Conservation (phyloP, 37 sponge, comb jelly and placozoan species). For the Tethya wilhelma region DNA sequence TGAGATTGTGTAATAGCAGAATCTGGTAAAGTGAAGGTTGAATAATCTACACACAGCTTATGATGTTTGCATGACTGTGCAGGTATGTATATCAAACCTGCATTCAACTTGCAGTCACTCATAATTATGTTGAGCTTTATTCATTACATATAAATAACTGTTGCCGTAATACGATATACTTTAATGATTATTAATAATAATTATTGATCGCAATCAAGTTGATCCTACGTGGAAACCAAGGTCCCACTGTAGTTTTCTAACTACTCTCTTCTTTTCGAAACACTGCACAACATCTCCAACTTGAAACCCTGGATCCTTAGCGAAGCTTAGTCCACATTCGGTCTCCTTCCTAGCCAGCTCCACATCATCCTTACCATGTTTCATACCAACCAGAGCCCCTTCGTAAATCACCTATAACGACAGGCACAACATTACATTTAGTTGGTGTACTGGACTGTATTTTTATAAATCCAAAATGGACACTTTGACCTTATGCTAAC, state of each 20-base stretch:
- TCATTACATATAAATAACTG: background rate
- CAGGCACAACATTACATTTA: no score
- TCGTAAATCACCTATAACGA: constrained; percentile 55
- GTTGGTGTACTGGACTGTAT: no score
- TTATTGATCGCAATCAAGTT: background rate
- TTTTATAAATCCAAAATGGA: no score
- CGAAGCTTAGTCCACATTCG: constrained; percentile 78
- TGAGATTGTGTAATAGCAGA: no score
- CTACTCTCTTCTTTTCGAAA: constrained; percentile 32
- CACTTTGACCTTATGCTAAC: no score
- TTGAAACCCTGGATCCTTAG: constrained; percentile 23
- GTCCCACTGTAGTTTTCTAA: constrained; percentile 53
- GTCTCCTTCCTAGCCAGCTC: constrained; percentile 65
- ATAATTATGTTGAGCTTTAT: no score
- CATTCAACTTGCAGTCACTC: no score
- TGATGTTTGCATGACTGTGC: no score
- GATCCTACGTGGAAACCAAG: constrained; percentile 40
- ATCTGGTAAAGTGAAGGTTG: no score
- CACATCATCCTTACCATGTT: constrained; percentile 57
- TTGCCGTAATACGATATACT: background rate
- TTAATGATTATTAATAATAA: background rate
- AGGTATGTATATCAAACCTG: no score
- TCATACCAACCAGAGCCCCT: constrained; percentile 56
- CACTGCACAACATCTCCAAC: constrained; percentile 66
- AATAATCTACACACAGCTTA: no score